Percentiles rank a stretch among this genome's conserved stretches.
These are phyloP conservation scores for Mycteria americana DNA, from an alignment of 2,797 vertebrate species.

Conservation along the genomic window DNA sequence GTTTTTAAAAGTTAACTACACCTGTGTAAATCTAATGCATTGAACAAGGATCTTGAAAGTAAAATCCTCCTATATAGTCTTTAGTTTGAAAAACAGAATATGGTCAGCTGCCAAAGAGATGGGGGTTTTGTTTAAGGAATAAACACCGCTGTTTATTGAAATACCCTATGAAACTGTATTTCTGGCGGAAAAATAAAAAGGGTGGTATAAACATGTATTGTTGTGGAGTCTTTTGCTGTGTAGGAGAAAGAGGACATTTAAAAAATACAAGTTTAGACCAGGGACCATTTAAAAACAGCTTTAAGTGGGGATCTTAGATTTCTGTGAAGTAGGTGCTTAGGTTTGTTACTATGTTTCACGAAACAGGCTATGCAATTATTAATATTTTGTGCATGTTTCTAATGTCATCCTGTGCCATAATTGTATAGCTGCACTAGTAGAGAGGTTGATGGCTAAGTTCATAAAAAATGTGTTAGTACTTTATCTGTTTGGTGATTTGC, in stretches of 20 bases:
- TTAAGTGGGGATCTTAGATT: background rate
- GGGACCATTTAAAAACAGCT: background rate
- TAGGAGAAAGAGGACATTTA: background rate
- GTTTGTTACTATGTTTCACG: background rate
- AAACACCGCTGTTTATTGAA: conserved; percentile 71
- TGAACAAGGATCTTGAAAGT: conserved; percentile 60
- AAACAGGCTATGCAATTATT: background rate
- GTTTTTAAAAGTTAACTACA: conserved; percentile 64
- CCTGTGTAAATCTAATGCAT: conserved; percentile 63
- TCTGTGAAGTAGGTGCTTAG: background rate
- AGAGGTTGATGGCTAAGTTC: background rate
- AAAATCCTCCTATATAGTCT: conserved; percentile 69
- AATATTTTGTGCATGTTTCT: background rate
- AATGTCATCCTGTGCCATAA: background rate
- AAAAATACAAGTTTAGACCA: background rate
- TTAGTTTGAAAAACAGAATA: conserved; percentile 68
- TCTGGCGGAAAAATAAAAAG: conserved; percentile 78
- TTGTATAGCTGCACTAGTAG: background rate
- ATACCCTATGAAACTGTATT: conserved; percentile 71
- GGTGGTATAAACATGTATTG: conserved; percentile 42
- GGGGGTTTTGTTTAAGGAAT: conserved; percentile 68
- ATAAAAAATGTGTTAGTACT: background rate
- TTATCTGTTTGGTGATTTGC: background rate
- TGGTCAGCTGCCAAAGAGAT: conserved; percentile 75
- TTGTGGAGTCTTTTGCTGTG: conserved; percentile 58